Evolutionary conservation across 2,888 invertebrate species (phyloP).

Genomic region (Eupithecia pulchellata): DNA sequence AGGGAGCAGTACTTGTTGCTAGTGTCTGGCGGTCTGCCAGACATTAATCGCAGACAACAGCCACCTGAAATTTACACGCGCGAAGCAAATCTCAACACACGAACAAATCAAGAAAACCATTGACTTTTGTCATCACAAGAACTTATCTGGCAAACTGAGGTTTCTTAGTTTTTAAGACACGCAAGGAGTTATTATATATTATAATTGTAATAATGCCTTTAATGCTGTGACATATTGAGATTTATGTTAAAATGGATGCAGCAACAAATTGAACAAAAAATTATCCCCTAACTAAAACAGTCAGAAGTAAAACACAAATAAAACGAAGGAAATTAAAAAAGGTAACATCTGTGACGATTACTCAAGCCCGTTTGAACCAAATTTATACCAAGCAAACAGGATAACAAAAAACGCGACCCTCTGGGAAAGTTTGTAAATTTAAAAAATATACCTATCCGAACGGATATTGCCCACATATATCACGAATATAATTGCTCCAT

Average conservation of each 20-base stretch:
- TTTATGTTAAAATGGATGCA: conserved; percentile 18
- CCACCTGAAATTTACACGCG: conserved; percentile 62
- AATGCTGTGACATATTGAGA: conserved; percentile 21
- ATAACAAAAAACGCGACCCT: conserved; percentile 67
- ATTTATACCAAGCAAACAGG: conserved; percentile 69
- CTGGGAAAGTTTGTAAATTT: conserved; percentile 65
- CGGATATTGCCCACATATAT: conserved; percentile 60
- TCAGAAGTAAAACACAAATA: conserved; percentile 51
- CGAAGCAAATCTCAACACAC: conserved; percentile 46
- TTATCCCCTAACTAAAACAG: conserved; percentile 23
- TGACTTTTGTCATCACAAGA: background rate
- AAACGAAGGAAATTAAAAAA: conserved; percentile 68
- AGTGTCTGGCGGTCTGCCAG: conserved; percentile 60
- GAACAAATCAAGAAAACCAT: conserved; percentile 32
- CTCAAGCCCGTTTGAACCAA: conserved; percentile 55
- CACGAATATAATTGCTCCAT: conserved; percentile 56
- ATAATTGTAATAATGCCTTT: background rate
- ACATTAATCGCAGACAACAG: conserved; percentile 58
- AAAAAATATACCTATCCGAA: conserved; percentile 60
- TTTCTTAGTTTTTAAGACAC: background rate
- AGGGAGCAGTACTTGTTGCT: conserved; percentile 56
- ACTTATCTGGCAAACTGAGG: background rate
- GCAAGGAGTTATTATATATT: background rate
- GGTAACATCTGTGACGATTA: conserved; percentile 67
- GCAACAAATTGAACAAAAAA: conserved; percentile 33